Base-by-base conservation (phyloP, 1,140 invertebrate genomes). In the Drosophila mauritiana region DNA sequence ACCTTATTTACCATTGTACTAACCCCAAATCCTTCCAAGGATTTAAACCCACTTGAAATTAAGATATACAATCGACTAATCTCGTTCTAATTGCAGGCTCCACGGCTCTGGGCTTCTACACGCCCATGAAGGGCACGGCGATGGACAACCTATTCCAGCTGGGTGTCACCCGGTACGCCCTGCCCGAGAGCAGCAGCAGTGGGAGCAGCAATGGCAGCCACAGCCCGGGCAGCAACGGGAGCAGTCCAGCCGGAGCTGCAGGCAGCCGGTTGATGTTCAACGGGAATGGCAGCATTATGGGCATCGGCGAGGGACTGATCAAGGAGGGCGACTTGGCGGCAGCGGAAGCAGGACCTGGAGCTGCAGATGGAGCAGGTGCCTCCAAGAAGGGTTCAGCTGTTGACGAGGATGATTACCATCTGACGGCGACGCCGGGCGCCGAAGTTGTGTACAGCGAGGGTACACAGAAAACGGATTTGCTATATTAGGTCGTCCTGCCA, bases 391-490 rank as follows among this genome's bases (percentile, higher is more conserved):
- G 34, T 15, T 74, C 36, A 8, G 63, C 65, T 5, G 54, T 49
- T 5, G 85, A 90, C 12, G 78, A 83, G 13, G 64, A 68, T 57
- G 78, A 91, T 15, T 94, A 94, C 80, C 78, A 95, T 65, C 94
- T 94, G 53, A 72, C 68, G 43, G 65, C 68, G 15, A 72, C 68
- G 84, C 93, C 94, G 4, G 93, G 94, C 37, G 93, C 94, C 54
- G 92, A 93, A 2, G 93, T 94, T 36, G 94, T 94, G 2, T 96
- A 95, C 93, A 94, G 94, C 56, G 95, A 95, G 76, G 94, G 91
- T 34, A 78, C 92, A 27, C 84, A 94, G 48, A 94, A 94, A 34
- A 94, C 94, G 4, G 95, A 95, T 92, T 92, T 96, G 79, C 93
- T 96, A 48, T 96, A 94, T 77, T 94, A 88, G 93, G 58, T 72